These are phyloP conservation scores for Microvelia longipes DNA, from an alignment of 1,140 invertebrate species.

Conservation along the genomic window DNA sequence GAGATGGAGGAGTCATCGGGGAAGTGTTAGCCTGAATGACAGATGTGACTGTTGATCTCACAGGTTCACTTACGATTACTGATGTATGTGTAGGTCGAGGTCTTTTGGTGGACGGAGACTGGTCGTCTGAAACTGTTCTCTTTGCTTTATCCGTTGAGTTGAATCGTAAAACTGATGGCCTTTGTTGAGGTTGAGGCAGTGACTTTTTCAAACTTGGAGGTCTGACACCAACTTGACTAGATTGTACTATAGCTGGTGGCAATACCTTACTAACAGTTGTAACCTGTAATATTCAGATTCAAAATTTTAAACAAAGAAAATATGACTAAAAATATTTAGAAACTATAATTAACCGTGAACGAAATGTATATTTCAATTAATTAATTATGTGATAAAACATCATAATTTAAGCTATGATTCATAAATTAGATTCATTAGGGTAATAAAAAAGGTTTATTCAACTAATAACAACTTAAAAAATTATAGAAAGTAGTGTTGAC, in stretches of 20 bases:
- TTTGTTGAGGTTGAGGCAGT: background rate
- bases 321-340: no score
- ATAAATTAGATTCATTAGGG: no score
- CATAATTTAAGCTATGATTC: no score
- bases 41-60: slow-evolving; percentile 1
- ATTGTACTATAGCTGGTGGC: slow-evolving; percentile 5
- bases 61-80: background rate
- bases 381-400: no score
- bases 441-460: no score
- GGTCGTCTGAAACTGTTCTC: background rate
- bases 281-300: background rate
- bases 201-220: background rate
- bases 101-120: slow-evolving; percentile 1
- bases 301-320: no score
- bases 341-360: no score
- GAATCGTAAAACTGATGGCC: slow-evolving; percentile 10
- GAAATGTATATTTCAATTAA: no score
- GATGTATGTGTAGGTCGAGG: background rate
- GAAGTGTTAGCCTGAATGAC: background rate
- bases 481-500: no score
- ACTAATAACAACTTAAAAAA: no score
- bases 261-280: slow-evolving; percentile 7
- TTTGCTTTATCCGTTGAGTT: slow-evolving; percentile 1
- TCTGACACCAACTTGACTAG: background rate
- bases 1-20: background rate